A percentile compares a stretch with the other conserved stretches of the same genome.
These are phyloP conservation scores for Aphis gossypii DNA, from an alignment of 1,140 invertebrate species.

Conservation along the genomic window DNA sequence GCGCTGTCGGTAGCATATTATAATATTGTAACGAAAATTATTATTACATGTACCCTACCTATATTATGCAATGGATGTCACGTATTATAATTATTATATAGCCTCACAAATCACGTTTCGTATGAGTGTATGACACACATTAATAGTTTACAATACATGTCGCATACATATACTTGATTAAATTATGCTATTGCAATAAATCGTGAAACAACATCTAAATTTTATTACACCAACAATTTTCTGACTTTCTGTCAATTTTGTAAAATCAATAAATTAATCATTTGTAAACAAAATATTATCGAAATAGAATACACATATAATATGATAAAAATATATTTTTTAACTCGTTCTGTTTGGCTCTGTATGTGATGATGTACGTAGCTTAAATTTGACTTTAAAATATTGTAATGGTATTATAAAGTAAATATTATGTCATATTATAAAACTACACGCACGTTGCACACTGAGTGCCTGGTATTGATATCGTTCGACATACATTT, in stretches of 20 bases:
- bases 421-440: not conserved
- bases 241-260: not conserved
- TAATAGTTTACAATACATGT: not conserved
- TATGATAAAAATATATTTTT: not conserved
- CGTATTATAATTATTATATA: not conserved
- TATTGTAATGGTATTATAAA: constrained; percentile 7
- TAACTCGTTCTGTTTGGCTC: not conserved
- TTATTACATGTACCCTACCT: not conserved
- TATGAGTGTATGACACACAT: not conserved
- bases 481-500: not conserved
- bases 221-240: not conserved
- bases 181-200: not conserved
- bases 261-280: constrained; percentile 4
- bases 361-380: not conserved
- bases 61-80: not conserved
- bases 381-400: not conserved
- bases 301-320: not conserved
- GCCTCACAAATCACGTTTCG: not conserved
- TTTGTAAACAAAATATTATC: not conserved
- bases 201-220: not conserved
- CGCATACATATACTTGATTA: not conserved
- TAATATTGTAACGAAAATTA: not conserved
- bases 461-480: not conserved
- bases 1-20: not conserved
- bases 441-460: not conserved